Base-by-base conservation (phyloP, 1,140 invertebrate genomes). In the Lepidurus couesii region DNA sequence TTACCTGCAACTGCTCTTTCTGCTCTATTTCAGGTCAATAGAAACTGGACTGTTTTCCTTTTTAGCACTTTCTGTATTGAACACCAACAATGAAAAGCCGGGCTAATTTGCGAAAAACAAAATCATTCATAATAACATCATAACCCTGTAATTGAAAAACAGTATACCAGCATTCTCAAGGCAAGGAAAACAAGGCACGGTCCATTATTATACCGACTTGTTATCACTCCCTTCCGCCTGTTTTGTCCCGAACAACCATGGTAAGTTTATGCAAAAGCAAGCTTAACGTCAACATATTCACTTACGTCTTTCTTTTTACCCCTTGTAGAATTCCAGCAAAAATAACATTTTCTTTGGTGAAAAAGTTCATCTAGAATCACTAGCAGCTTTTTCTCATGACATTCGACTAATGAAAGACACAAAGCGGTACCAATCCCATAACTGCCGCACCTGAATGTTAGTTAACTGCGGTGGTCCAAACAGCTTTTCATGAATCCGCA, bases 381-480 rank as follows among this genome's bases (percentile, higher is more conserved):
- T n/a, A n/a, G 16, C 53, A 8, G 10, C 16, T 4, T 65, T 65
- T 65, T 65, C 13, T 65, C 53, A 65, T 16, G n/a, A 65, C 16
- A 11, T 21, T 65, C 53, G 53, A 16, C 16, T 16, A 9, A 65
- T 21, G 21, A 65, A 65, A 7, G 53, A 7, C 13, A 16, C 53
- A 16, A 65, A 65, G 21, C 53, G 53, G 13, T 65, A 65, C 53
- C 53, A 65, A 7, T 65, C 53, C 53, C 53, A 65, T 65, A 65
- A 65, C 13, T 16, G 53, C 13, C 53, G 53, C 8, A 65, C 53
- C 21, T 65, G 53, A 21, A 65, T 21, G 13, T 21, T 16, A 65
- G 16, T 65, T n/a, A 65, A 21, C 13, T 65, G 53, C 53, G 9
- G 53, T 21, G 53, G 53, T 1, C 53, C 53, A 65, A 65, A 65